These are phyloP conservation scores for Xestia xanthographa DNA, from an alignment of 2,888 invertebrate species.

Conservation along the genomic window DNA sequence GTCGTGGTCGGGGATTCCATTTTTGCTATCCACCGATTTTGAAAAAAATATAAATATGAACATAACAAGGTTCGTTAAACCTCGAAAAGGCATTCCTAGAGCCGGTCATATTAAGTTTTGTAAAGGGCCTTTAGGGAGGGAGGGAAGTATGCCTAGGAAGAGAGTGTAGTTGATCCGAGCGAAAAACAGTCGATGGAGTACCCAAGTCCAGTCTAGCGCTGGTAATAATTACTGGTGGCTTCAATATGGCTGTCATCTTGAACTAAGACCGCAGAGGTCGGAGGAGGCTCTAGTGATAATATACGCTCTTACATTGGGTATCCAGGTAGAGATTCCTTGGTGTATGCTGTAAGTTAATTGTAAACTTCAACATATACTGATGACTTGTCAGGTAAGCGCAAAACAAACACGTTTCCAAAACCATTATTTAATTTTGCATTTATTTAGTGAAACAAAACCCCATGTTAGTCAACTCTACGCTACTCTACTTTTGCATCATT, in stretches of 20 bases:
- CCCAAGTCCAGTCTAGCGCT: background rate
- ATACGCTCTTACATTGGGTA: background rate
- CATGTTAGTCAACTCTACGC: background rate
- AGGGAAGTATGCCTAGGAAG: background rate
- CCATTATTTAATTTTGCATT: background rate
- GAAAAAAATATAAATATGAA: too few relatives aligned
- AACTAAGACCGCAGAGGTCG: background rate
- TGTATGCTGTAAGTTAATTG: too few relatives aligned
- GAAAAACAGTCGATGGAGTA: background rate
- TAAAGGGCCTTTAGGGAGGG: background rate
- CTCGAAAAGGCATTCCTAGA: background rate
- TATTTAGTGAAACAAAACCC: background rate
- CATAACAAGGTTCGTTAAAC: too few relatives aligned
- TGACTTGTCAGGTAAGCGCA: too few relatives aligned
- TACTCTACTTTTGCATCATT: background rate
- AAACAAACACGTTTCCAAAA: constrained; percentile 1
- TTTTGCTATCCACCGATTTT: too few relatives aligned
- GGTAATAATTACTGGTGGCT: background rate
- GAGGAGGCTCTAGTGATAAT: background rate
- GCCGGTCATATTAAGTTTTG: background rate
- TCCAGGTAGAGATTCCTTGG: background rate
- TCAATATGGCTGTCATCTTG: background rate
- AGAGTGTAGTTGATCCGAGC: background rate
- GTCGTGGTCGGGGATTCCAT: too few relatives aligned
- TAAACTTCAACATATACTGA: too few relatives aligned